Percentiles rank a stretch among this genome's conserved stretches.
Conservation (phyloP, 2,888 invertebrate species). For the Diploptera punctata region DNA sequence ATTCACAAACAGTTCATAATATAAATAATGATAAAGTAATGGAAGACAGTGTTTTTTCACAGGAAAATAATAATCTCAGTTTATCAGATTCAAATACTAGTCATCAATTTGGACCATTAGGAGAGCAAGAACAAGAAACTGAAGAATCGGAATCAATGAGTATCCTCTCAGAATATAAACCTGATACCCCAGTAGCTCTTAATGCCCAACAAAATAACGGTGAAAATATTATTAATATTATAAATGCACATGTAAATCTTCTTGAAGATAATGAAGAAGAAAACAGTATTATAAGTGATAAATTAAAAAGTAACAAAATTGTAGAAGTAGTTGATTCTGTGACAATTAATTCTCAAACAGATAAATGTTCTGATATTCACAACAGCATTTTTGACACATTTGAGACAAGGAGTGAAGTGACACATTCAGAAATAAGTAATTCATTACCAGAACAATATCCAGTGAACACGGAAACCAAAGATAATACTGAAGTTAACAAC, state of each 20-base stretch:
- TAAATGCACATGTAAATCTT: neutral
- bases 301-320: neutral
- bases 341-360: neutral
- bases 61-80: too few species aligned
- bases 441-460: neutral
- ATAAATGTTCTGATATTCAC: neutral
- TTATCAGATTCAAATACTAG: too few species aligned
- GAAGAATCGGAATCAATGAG: neutral
- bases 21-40: too few species aligned
- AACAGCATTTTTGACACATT: neutral
- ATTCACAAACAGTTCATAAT: neutral
- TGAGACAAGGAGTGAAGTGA: neutral
- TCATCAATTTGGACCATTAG: neutral
- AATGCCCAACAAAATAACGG: neutral
- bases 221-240: conserved; percentile 11
- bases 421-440: neutral
- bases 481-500: neutral
- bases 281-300: neutral
- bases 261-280: neutral
- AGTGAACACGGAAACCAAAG: too few species aligned
- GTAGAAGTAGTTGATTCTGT: too few species aligned
- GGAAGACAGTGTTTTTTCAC: too few species aligned
- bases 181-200: neutral
- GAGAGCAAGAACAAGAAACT: neutral
- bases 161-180: neutral